Base-by-base conservation (phyloP, 2,888 invertebrate species). In the Dendrolimus houi region DNA sequence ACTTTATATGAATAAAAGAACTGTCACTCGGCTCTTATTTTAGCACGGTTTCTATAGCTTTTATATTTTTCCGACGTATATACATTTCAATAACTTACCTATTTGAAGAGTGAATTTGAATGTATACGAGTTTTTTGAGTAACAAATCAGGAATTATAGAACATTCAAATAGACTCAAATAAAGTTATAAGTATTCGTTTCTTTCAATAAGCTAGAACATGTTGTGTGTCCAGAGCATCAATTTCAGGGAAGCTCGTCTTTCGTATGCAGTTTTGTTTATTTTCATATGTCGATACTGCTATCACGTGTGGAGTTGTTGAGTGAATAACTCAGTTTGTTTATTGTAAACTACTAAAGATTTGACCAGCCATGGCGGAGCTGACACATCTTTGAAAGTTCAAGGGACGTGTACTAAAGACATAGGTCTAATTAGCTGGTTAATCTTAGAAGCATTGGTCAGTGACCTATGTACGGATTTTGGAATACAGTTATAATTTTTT, bases 201-300 rank as follows among this genome's bases (percentile, higher is more conserved):
- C 6, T 29, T 29, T 29, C 6, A 6, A 29, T 29, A 29, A 29
- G 29, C 29, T 29, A 29, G 29, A 29, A 29, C 29, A 29, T 29
- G 29, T 29, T 29, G 29, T 6, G 29, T 29, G 29, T 29, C 3
- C 29, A 29, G 29, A 3, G 6, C 29, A 29, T 29, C 29, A 29
- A 6, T 29, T 29, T 29, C 84, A 83, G 73, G 79, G 81, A 84
- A 85, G 74, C 69, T 75, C 71, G 77, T 56, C 52, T 60, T 73
- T 71, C 71, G 68, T 72, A 63, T 69, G 68, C 72, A 65, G 64
- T 63, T 64, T 68, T 85, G 88, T 89, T 88, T 89, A 87, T 87
- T 88, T 87, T 84, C 70, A 73, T 70, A 77, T 81, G 87, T 85
- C 87, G 76, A 81, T 79, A 73, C 76, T 71, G 71, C 72, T 72